These are phyloP conservation scores for Drosophila neotestacea DNA, from an alignment of 2,888 invertebrate genomes.

Conservation along the genomic window DNA sequence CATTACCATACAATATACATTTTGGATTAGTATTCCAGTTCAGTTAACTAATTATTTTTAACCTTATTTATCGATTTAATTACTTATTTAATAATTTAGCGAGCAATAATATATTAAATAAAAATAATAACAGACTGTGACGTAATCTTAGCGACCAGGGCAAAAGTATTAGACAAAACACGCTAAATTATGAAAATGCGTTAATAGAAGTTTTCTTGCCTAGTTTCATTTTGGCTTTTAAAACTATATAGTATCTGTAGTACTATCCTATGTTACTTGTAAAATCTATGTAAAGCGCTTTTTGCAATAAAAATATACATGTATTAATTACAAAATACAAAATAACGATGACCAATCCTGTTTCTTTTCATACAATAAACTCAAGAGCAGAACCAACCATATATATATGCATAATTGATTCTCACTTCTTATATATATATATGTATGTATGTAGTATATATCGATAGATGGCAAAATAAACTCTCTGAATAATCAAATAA, in stretches of 20 bases:
- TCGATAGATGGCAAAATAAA: conserved; percentile 28
- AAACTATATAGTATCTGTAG: conserved; percentile 25
- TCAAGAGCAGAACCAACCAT: conserved; percentile 33
- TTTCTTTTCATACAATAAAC: conserved; percentile 68
- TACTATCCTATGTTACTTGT: conserved; percentile 70
- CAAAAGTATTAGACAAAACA: conserved; percentile 68
- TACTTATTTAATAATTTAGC: conserved; percentile 30
- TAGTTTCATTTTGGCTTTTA: conserved; percentile 55
- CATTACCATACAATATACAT: conserved; percentile 18
- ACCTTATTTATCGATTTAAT: conserved; percentile 34
- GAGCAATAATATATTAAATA: conserved; percentile 46
- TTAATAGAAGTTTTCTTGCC: conserved; percentile 61
- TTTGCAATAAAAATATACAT: conserved; percentile 85
- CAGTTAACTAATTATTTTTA: conserved; percentile 18
- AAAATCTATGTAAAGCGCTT: conserved; percentile 84
- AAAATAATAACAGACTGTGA: conserved; percentile 53
- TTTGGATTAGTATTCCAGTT: conserved; percentile 25
- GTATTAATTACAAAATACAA: conserved; percentile 52
- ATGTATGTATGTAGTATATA: conserved; percentile 19
- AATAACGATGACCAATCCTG: conserved; percentile 66
- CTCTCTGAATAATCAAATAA: conserved; percentile 6
- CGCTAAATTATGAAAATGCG: conserved; percentile 30
- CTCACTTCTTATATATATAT: conserved; percentile 34
- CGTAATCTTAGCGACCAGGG: conserved; percentile 61
- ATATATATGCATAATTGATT: conserved; percentile 26